Base-by-base conservation (phyloP, 2,888 invertebrate species). In the Mimachlamys varia region DNA sequence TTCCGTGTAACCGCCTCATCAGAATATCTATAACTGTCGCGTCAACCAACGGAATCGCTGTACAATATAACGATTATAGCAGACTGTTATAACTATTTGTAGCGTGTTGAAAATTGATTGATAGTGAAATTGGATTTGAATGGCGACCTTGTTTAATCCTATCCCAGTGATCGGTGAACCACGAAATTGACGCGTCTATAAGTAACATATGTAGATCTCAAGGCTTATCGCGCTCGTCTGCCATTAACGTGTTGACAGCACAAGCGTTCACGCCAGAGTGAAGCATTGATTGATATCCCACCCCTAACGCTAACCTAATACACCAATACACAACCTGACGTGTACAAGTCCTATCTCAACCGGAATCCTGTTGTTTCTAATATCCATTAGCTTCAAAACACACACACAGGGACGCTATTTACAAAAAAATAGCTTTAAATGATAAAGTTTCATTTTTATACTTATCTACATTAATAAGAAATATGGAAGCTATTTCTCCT, bases 121-220 rank as follows among this genome's bases (percentile, higher is more conserved):
- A 76, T 27, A 76, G 76, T 76, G 76, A 76, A 76, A 76, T 76
- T 76, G 7, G 76, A 76, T 76, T 76, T 76, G 33, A 76, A 33
- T 76, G 22, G 76, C 15, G 76, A 76, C 27, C 76, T 62, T 62
- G 62, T 62, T n/a, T 3, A 62, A 62, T 62, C 62, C 62, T 22
- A 76, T 33, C 10, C 13, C 4, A 33, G 7, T 76, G 33, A 12
- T 76, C 76, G 33, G 12, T 33, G 76, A 76, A 76, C 76, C 76
- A 76, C 33, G 76, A 76, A 76, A 76, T 76, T 76, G 76, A 76
- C 76, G 12, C 76, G 76, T 76, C 76, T 76, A 76, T 76, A 76
- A 76, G 76, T 76, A 76, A 76, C 76, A 76, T 33, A 27, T 76
- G 76, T 76, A 76, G 27, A 76, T 22, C 76, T 33, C 13, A 76